Evolutionary conservation across 1,140 invertebrate genomes (phyloP), one percentile per base, ranked within the genome.

Genomic region (Calycopis cecrops): DNA sequence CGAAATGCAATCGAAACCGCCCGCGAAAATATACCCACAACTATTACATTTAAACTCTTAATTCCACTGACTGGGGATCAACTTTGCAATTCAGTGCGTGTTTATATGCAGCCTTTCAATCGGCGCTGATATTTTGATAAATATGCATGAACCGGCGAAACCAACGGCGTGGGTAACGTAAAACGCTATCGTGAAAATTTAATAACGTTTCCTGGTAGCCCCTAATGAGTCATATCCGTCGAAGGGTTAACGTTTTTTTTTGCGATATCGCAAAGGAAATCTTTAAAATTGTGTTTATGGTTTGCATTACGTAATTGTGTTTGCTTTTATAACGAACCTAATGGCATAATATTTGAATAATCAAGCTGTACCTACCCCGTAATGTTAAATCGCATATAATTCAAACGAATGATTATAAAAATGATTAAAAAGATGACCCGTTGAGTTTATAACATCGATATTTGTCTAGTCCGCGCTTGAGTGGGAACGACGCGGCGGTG

Each of bases 131-230:
- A 84, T 87, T 87, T 85, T 84, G 79, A 84, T 84, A 84, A 84
- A 87, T 85, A 87, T 87, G 81, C 78, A 85, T 87, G 79, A 82
- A 84, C 69, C 69, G 71, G 75, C 77, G 73, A 85, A 83, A 85
- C 79, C 75, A 68, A 65, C 75, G 64, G 68, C 73, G 66, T 70
- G 71, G 74, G 78, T 84, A 84, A 85, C 81, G 71, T 73, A 73
- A 86, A 83, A 83, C 81, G 77, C 74, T 71, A 82, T 80, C 74
- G 76, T 87, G 84, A 85, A 87, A 87, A 84, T 82, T 87, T 87
- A 82, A 87, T 87, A 77, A 80, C 75, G 73, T 79, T 85, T 84
- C 80, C 84, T 83, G 76, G 80, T 84, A 76, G 73, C 70, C 65
- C 60, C 60, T 83, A 85, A 87, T 87, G 84, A 87, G 65, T 85